Base-by-base conservation (phyloP, 2,797 vertebrate species). In the Gadopsis marmoratus region DNA sequence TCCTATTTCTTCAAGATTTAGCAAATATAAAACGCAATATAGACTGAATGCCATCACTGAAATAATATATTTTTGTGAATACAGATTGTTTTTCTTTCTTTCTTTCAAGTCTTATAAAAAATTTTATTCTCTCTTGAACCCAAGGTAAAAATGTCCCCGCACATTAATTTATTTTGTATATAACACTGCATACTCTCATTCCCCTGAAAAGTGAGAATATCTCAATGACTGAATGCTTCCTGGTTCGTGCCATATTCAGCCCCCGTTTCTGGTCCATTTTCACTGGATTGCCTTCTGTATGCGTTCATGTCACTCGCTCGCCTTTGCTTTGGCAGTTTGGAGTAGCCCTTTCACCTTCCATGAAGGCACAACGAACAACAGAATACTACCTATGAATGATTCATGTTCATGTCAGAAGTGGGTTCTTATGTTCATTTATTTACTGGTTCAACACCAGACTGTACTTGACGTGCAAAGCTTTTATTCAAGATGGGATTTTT, bases 331-430 rank as follows among this genome's bases (percentile, higher is more conserved):
- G 81, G 88, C 90, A 92, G 79, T 65, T 89, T 91, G 92, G 90
- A 90, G 82, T 91, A 82, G 74, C 71, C 79, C 84, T 92, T 92
- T 96, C 95, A 96, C 96, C 97, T 97, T 97, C 97, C 92, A 83
- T 96, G 96, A 98, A 98, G 97, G 96, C 91, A 90, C 85, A 81
- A 90, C 68, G 79, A 88, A 91, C 90, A 95, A 93, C 86, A 79
- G 58, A 91, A 91, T 75, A 87, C 92, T 94, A 95, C 90, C 90
- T 95, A 82, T 85, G 35, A 81, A 80, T 62, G 56, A 84, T 87
- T 92, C 63, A 86, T 87, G 81, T 90, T 81, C 82, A 70, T 84
- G 81, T 88, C 77, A 90, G 83, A 81, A 82, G 79, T 91, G 89
- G 82, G 73, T 89, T 89, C 76, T 84, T 75, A 66, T 84, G 86